Conservation (phyloP, 2,797 vertebrate genomes). For the Myotis planiceps region DNA sequence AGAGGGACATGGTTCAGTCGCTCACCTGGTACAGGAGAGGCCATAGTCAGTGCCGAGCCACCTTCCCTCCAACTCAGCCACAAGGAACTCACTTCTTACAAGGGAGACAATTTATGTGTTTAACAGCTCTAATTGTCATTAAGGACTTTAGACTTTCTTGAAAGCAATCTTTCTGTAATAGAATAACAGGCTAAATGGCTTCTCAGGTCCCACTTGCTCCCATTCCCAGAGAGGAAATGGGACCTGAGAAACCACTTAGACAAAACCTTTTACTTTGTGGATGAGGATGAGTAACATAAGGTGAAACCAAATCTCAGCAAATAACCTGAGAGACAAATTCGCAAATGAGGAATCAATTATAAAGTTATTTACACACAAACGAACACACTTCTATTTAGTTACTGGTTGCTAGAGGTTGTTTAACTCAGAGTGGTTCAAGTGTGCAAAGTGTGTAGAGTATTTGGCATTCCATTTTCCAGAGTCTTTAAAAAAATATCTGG, state of each 20-base stretch:
- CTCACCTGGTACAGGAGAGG: background rate
- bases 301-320: conserved; percentile 13
- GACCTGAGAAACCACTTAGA: background rate
- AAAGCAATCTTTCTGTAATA: conserved; percentile 22
- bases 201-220: too few species aligned
- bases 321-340: background rate
- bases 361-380: background rate
- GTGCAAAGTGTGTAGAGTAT: background rate
- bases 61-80: background rate
- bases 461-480: background rate
- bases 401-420: background rate
- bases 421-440: background rate
- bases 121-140: background rate
- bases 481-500: background rate
- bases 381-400: background rate
- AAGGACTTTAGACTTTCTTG: background rate
- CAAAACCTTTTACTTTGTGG: background rate
- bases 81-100: background rate
- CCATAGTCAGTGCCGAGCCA: background rate
- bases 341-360: background rate
- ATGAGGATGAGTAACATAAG: background rate
- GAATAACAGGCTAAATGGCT: background rate
- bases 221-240: background rate
- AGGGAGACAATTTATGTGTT: background rate
- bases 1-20: background rate